Conservation (phyloP, 1,140 invertebrate genomes). For the Spodoptera frugiperda region DNA sequence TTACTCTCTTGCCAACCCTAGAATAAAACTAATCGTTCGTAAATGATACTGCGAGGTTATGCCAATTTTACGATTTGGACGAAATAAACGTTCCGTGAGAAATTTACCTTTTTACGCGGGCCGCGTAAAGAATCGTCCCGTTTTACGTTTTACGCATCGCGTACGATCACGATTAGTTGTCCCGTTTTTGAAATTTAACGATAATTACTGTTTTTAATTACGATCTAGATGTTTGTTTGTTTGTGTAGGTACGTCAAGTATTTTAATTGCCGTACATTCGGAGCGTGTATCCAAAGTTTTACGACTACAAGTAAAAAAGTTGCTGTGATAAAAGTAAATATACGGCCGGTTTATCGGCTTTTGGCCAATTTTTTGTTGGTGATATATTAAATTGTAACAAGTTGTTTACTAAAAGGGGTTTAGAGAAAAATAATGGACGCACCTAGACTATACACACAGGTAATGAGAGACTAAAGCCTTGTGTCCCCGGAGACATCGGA, state of each 20-base stretch:
- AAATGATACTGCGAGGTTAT: constrained; percentile 38
- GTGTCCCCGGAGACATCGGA: too few species aligned
- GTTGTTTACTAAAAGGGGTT: too few species aligned
- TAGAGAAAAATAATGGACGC: too few species aligned
- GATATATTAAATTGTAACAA: constrained; percentile 1
- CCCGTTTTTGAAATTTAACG: constrained; percentile 30
- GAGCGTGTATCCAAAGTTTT: constrained; percentile 18
- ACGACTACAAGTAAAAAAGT: constrained; percentile 9
- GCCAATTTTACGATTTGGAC: constrained; percentile 45
- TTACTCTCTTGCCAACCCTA: constrained; percentile 11
- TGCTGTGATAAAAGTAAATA: constrained; percentile 1
- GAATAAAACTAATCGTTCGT: constrained; percentile 43
- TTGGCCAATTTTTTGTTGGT: not conserved
- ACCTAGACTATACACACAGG: too few species aligned
- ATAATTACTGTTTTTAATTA: constrained; percentile 6
- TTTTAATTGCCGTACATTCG: constrained; percentile 13
- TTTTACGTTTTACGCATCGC: constrained; percentile 33
- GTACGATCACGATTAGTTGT: constrained; percentile 35
- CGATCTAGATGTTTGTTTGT: not conserved
- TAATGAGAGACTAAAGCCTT: too few species aligned
- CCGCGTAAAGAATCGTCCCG: constrained; percentile 27
- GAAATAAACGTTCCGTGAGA: constrained; percentile 43
- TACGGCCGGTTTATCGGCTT: not conserved
- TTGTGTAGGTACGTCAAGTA: not conserved
- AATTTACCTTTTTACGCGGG: constrained; percentile 34